Evolutionary conservation across 2,113 vertebrate genomes (phyloP).

Genomic region (Eulemur rufifrons): DNA sequence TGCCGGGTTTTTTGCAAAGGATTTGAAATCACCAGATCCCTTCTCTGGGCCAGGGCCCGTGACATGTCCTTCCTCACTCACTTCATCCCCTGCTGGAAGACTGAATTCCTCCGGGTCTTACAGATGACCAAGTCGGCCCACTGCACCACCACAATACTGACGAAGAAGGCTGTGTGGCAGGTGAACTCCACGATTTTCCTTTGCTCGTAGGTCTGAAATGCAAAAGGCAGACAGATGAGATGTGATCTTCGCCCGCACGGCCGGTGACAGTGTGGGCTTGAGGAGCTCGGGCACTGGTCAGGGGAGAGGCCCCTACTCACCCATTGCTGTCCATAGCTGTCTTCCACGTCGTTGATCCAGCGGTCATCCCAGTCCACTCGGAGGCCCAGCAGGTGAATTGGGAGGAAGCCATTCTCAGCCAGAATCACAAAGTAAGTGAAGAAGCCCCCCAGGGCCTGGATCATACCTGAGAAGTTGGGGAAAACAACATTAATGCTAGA

Average conservation of each 20-base stretch:
- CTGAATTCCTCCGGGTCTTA: slow-evolving; percentile 92
- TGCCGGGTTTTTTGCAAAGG: neutral
- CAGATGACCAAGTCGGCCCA: slow-evolving; percentile 94
- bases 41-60: neutral
- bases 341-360: slow-evolving; percentile 89
- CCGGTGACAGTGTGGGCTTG: neutral
- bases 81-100: slow-evolving; percentile 95
- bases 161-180: slow-evolving; percentile 92
- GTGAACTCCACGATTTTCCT: slow-evolving; percentile 94
- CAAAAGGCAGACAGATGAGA: neutral
- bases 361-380: slow-evolving; percentile 90
- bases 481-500: accelerated
- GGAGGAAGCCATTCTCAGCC: slow-evolving; percentile 89
- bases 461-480: slow-evolving; percentile 86
- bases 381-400: slow-evolving; percentile 86
- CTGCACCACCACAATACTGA: slow-evolving; percentile 93
- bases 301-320: slow-evolving; percentile 77
- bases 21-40: neutral
- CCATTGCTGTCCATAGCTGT: slow-evolving; percentile 92
- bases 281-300: neutral
- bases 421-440: slow-evolving; percentile 91
- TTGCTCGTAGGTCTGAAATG: slow-evolving; percentile 89
- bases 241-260: accelerated
- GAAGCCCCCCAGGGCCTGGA: slow-evolving; percentile 92
- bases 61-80: slow-evolving; percentile 72